Evolutionary conservation across 2,888 invertebrate genomes (phyloP), one percentile per base, ranked within the genome.

Genomic region (Hanleya hanleyi): DNA sequence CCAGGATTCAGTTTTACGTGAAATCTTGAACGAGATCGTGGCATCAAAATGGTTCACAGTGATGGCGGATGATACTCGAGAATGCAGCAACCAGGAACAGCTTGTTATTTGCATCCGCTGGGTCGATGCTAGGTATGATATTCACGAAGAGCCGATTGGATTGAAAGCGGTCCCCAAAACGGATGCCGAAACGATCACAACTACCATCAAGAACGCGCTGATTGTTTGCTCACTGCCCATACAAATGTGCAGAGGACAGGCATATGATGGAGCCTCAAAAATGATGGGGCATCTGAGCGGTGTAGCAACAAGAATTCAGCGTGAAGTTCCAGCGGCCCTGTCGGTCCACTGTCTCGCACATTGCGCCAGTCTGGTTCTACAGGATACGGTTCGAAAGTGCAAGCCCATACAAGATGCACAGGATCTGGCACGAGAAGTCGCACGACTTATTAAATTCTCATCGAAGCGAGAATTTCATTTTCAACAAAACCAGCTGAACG

Each of bases 341-440:
- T 33, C 51, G 29, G 72, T 73, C 41, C 73, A 77, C 47, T 77
- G 77, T 65, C 51, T 70, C 29, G 77, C 70, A 5, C 74, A 77
- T 49, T 70, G 69, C 50, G n/a, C 74, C 1, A 76, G 74, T 47
- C 50, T 77, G n/a, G 61, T 47, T 51, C 47, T 70, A 22, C 71
- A 67, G 51, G 73, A 76, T 41, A 49, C 61, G 12, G 49, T 47
- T 41, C 65, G 64, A 38, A 62, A 73, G 26, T 15, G 72, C 32
- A 71, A 73, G 69, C 41, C 73, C 7, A 49, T 77, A 57, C 37
- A 73, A 33, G 73, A 77, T 71, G 74, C 78, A 9, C 50, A 73
- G 29, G 75, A 71, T 41, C 47, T 73, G 29, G 68, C 69, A 5
- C 35, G 41, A 37, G 75, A 78, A 71, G 75, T 75, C 26, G 37